A percentile compares a stretch with the other conserved stretches of the same genome.
phyloP scores from a whole-genome alignment of 2,113 vertebrate species.

The Corydoras maculifer region DNA sequence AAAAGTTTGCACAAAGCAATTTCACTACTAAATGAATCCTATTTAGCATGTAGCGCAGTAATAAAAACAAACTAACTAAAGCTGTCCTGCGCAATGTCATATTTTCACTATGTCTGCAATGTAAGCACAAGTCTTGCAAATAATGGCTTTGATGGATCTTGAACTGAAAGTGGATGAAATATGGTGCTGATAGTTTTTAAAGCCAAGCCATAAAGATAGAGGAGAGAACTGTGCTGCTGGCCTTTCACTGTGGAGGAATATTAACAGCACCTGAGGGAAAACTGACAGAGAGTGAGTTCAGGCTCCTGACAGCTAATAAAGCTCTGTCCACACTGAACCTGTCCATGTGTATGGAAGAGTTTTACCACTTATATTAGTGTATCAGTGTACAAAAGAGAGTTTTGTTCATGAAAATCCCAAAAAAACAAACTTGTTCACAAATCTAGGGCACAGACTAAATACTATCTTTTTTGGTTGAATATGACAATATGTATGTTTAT shows the following conservation, averaged over 20 bases:
- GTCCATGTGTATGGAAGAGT: conserved; percentile 30
- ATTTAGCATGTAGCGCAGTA: no score
- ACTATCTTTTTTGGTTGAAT: no score
- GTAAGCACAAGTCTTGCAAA: conserved; percentile 24
- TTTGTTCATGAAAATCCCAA: no score
- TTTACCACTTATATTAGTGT: conserved; percentile 11
- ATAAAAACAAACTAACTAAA: conserved; percentile 10
- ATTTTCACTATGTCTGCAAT: conserved; percentile 15
- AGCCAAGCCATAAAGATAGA: conserved; percentile 46
- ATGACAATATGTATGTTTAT: no score
- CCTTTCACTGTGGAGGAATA: conserved; percentile 47
- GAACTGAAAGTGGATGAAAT: conserved; percentile 43
- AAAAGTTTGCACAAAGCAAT: conserved; percentile 32
- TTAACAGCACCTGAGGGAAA: conserved; percentile 57
- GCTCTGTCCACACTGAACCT: conserved; percentile 18
- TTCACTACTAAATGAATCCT: no score
- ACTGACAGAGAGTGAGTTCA: conserved; percentile 52
- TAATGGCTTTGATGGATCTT: conserved; percentile 44
- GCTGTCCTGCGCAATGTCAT: conserved; percentile 47
- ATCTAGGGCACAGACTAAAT: background rate
- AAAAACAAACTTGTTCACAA: background rate
- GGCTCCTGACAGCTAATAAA: conserved; percentile 62
- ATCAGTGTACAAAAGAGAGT: background rate
- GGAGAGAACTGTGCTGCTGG: conserved; percentile 44
- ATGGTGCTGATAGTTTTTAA: conserved; percentile 50